Conservation (phyloP, 2,888 invertebrate species). For the Orthosia cruda region DNA sequence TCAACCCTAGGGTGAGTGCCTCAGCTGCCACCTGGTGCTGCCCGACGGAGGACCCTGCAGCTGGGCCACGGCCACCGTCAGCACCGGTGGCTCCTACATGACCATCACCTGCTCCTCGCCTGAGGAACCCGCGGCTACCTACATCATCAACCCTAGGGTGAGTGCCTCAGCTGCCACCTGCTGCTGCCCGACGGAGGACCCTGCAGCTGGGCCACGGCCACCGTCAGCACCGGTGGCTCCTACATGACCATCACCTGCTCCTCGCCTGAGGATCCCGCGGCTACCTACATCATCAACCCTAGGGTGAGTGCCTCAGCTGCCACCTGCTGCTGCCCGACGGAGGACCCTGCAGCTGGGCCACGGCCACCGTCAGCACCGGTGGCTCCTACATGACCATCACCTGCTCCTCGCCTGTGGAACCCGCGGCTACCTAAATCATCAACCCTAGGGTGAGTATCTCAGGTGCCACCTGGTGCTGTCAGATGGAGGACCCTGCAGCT, state of each 20-base stretch:
- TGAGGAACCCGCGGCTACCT: constrained; percentile 92
- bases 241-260: constrained; percentile 94
- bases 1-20: no score
- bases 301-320: constrained; percentile 97
- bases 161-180: constrained; percentile 94
- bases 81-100: constrained; percentile 93
- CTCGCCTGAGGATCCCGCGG: constrained; percentile 88
- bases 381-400: constrained; percentile 93
- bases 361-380: constrained; percentile 92
- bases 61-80: constrained; percentile 93
- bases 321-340: constrained; percentile 91
- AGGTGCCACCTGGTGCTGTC: constrained; percentile 93
- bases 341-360: constrained; percentile 92
- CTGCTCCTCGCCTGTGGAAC: constrained; percentile 94
- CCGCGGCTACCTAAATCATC: constrained; percentile 90
- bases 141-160: constrained; percentile 89
- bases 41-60: constrained; percentile 92
- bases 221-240: constrained; percentile 92
- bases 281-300: no score
- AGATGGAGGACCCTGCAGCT: constrained; percentile 92
- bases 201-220: constrained; percentile 93
- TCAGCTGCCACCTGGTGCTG: constrained; percentile 93
- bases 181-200: constrained; percentile 90
- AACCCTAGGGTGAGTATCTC: constrained; percentile 92
- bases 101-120: constrained; percentile 94